Conservation (phyloP, 2,888 invertebrate genomes). For the Automeris io region DNA sequence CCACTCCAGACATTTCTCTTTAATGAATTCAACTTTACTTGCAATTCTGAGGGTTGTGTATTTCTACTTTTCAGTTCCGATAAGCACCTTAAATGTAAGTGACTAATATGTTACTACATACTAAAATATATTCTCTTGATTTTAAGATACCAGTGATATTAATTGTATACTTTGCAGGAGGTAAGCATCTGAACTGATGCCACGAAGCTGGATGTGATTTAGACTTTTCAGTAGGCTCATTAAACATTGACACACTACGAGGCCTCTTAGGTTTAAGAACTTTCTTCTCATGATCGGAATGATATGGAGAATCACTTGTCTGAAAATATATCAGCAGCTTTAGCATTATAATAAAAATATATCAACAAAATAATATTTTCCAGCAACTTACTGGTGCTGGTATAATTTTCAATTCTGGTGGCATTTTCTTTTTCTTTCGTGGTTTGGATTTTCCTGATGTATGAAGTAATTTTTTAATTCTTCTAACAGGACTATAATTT, state of each 20-base stretch:
- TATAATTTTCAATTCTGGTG: constrained; percentile 69
- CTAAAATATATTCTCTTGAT: neutral
- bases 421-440: constrained; percentile 71
- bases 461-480: constrained; percentile 60
- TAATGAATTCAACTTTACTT: constrained; percentile 81
- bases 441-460: constrained; percentile 51
- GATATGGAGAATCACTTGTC: constrained; percentile 69
- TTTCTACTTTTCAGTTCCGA: constrained; percentile 58
- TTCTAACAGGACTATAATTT: constrained; percentile 61
- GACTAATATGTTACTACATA: constrained; percentile 3
- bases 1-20: constrained; percentile 88
- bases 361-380: neutral
- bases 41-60: constrained; percentile 77
- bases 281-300: constrained; percentile 63
- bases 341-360: neutral
- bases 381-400: constrained; percentile 49
- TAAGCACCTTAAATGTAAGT: constrained; percentile 44
- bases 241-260: constrained; percentile 67
- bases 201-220: constrained; percentile 66
- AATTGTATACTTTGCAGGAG: constrained; percentile 58
- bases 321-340: constrained; percentile 33
- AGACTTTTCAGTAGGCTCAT: constrained; percentile 54
- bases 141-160: neutral
- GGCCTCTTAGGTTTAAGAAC: constrained; percentile 50
- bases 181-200: constrained; percentile 67